These are phyloP conservation scores for Anadara kagoshimensis DNA, from an alignment of 1,140 invertebrate species.

Conservation along the genomic window DNA sequence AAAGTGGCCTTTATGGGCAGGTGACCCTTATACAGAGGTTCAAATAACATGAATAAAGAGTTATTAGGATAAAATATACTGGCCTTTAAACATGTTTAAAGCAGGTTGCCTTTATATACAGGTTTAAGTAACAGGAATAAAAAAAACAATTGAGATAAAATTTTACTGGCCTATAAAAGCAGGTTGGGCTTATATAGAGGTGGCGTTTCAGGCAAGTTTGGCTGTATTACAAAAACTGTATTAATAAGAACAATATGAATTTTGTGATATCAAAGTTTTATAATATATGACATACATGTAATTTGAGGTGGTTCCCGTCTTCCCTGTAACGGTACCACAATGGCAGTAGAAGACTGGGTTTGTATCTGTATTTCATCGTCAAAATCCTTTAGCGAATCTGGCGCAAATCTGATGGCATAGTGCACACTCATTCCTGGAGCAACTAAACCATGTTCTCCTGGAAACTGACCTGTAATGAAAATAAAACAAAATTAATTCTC, in stretches of 20 bases:
- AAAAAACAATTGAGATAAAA: too few relatives aligned
- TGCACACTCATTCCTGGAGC: conserved; percentile 73
- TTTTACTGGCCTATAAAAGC: too few relatives aligned
- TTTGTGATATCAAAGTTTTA: not conserved
- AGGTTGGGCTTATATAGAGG: too few relatives aligned
- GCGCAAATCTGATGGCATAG: conserved; percentile 71
- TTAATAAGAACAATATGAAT: not conserved
- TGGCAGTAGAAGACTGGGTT: conserved; percentile 63
- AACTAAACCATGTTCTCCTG: conserved; percentile 71
- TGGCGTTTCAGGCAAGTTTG: too few relatives aligned
- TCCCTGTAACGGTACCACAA: conserved; percentile 62
- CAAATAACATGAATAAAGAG: too few relatives aligned
- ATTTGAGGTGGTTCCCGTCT: conserved; percentile 66
- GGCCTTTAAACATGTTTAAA: too few relatives aligned
- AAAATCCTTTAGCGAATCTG: conserved; percentile 71
- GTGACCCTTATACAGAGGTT: too few relatives aligned
- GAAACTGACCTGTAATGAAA: conserved; percentile 70
- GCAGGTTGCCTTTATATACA: too few relatives aligned
- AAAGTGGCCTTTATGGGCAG: too few relatives aligned
- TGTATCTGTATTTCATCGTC: conserved; percentile 70
- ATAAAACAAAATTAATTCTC: not conserved
- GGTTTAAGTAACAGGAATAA: too few relatives aligned
- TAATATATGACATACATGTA: conserved; percentile 57
- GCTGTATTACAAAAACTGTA: not conserved
- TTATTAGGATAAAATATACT: too few relatives aligned